phyloP scores from a whole-genome alignment of 2,888 invertebrate species.

The Melieria crassipennis region DNA sequence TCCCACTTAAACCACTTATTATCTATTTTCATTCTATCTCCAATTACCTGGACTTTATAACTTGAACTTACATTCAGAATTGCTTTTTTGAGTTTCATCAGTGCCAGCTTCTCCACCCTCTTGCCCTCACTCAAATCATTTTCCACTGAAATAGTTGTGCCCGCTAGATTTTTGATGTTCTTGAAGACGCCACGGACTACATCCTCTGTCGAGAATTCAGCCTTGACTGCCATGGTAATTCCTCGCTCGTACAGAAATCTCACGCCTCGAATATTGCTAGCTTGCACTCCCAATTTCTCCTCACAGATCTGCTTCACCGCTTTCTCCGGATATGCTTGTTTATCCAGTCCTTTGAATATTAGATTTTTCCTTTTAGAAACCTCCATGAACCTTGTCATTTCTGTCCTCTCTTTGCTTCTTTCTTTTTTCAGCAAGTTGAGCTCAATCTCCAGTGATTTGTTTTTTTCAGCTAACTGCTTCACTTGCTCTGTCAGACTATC shows the following conservation, averaged over 20 bases:
- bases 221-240: slow-evolving; percentile 1
- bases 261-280: slow-evolving; percentile 7
- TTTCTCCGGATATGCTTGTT: neutral
- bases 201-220: slow-evolving; percentile 4
- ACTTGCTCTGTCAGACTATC: neutral
- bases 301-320: neutral
- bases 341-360: neutral
- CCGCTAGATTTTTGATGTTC: neutral
- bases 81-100: slow-evolving; percentile 5
- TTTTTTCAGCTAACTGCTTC: slow-evolving; percentile 1
- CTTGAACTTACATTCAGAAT: neutral
- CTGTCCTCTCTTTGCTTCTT: neutral
- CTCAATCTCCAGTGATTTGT: slow-evolving; percentile 4
- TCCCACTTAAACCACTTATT: slow-evolving; percentile 5
- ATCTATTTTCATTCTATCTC: slow-evolving; percentile 1
- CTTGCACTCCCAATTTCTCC: slow-evolving; percentile 5
- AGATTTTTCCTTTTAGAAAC: neutral
- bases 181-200: slow-evolving; percentile 1
- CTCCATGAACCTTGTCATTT: slow-evolving; percentile 7
- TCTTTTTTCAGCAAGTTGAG: neutral
- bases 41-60: slow-evolving; percentile 2
- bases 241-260: slow-evolving; percentile 3
- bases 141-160: slow-evolving; percentile 10
- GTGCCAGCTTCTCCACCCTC: slow-evolving; percentile 2
- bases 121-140: neutral